Percentiles rank a stretch among this genome's conserved stretches.
Evolutionary conservation across 2,797 vertebrate genomes (phyloP).

Genomic region (Botia almorhae): DNA sequence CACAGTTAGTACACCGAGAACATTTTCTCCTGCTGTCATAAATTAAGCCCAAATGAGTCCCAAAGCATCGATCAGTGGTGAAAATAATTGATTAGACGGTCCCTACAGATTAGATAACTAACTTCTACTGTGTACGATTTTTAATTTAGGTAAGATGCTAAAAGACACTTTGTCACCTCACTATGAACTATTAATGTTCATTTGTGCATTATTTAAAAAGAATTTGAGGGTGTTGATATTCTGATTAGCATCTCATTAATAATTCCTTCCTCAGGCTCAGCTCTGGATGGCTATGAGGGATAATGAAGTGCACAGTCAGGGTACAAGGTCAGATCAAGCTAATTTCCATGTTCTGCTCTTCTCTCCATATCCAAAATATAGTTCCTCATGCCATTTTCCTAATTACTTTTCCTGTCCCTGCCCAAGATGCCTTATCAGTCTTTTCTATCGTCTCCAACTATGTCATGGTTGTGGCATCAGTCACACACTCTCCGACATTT

Average conservation of each 20-base stretch:
- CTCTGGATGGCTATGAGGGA: neutral
- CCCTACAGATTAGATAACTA: neutral
- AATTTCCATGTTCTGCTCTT: constrained; percentile 18
- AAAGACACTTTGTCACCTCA: neutral
- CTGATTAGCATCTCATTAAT: constrained; percentile 23
- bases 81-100: neutral
- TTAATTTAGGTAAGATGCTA: neutral
- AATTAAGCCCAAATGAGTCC: too few species aligned
- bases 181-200: neutral
- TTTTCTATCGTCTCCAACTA: neutral
- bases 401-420: too few species aligned
- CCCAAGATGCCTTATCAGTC: too few species aligned
- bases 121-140: neutral
- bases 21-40: too few species aligned
- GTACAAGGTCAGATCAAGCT: constrained; percentile 16
- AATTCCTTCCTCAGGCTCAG: neutral
- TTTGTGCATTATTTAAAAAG: constrained; percentile 3
- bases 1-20: too few species aligned
- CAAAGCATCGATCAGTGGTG: too few species aligned
- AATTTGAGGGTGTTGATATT: constrained; percentile 3
- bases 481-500: neutral
- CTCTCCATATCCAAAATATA: too few species aligned
- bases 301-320: constrained; percentile 34
- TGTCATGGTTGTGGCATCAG: neutral
- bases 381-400: too few species aligned